Percentiles rank a stretch among this genome's conserved stretches.
Conservation (phyloP, 1,140 invertebrate genomes). For the Calycopis cecrops region DNA sequence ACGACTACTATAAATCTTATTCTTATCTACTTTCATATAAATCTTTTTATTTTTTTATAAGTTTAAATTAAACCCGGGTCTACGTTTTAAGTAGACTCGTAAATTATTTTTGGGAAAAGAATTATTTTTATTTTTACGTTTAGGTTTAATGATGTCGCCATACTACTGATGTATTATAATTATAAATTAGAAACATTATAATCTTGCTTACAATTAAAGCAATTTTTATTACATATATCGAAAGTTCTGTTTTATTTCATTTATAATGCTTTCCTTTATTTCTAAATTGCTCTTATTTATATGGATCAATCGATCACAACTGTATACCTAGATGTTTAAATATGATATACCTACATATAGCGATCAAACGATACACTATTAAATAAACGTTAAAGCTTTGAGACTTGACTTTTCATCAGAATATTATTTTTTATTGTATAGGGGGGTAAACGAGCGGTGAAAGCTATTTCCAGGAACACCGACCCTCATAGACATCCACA, state of each 20-base stretch:
- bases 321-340: too few species aligned
- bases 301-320: too few species aligned
- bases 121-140: slow-evolving; percentile 35
- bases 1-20: too few species aligned
- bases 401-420: too few species aligned
- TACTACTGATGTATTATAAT: slow-evolving; percentile 25
- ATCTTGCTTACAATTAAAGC: slow-evolving; percentile 1
- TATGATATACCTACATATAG: too few species aligned
- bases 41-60: slow-evolving; percentile 28
- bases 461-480: too few species aligned
- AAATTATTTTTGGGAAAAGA: slow-evolving; percentile 55
- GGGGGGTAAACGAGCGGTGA: too few species aligned
- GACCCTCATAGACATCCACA: too few species aligned
- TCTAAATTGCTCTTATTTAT: too few species aligned
- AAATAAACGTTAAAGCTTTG: too few species aligned
- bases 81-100: slow-evolving; percentile 72
- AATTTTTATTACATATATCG: background rate
- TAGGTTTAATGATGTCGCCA: slow-evolving; percentile 35
- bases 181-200: slow-evolving; percentile 8
- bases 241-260: background rate
- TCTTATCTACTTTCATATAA: slow-evolving; percentile 16
- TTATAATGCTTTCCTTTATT: background rate
- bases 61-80: slow-evolving; percentile 41
- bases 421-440: too few species aligned
- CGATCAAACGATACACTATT: too few species aligned